phyloP scores from a whole-genome alignment of 2,888 invertebrate species.

The Coenonympha glycerion region DNA sequence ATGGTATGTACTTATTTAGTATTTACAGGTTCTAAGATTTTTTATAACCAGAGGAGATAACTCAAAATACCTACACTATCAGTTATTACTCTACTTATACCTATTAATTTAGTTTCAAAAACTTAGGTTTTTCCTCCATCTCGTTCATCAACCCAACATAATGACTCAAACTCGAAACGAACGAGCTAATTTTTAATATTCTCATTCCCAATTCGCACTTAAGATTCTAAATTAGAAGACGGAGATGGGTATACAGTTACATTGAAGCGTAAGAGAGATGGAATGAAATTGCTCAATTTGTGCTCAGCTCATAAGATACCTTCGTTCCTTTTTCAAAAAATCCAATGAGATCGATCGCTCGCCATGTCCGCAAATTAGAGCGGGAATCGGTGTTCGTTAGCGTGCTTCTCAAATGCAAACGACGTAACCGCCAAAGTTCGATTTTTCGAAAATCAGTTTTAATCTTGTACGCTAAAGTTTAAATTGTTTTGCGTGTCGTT shows the following conservation, averaged over 20 bases:
- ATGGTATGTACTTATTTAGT: too few relatives aligned
- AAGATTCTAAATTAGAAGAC: constrained; percentile 36
- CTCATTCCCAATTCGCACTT: constrained; percentile 47
- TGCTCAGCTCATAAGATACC: constrained; percentile 59
- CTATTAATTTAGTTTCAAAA: too few relatives aligned
- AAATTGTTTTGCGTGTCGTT: constrained; percentile 35
- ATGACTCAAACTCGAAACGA: constrained; percentile 33
- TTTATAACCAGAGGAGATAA: too few relatives aligned
- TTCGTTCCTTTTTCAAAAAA: constrained; percentile 69
- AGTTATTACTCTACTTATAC: too few relatives aligned
- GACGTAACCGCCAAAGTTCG: constrained; percentile 35
- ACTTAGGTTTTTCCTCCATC: not conserved
- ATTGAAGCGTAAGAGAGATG: constrained; percentile 46
- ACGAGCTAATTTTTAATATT: constrained; percentile 50
- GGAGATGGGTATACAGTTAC: constrained; percentile 31
- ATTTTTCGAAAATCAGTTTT: constrained; percentile 32
- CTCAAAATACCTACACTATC: too few relatives aligned
- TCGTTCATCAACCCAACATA: constrained; percentile 22
- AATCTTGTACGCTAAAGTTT: constrained; percentile 21
- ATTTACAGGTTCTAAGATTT: too few relatives aligned
- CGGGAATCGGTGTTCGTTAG: constrained; percentile 72
- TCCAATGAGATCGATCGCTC: constrained; percentile 74
- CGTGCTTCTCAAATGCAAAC: constrained; percentile 32
- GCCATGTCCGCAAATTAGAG: constrained; percentile 75
- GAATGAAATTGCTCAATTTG: constrained; percentile 74